phyloP scores from a whole-genome alignment of 2,797 vertebrate genomes.

The Labeo calbasu region DNA sequence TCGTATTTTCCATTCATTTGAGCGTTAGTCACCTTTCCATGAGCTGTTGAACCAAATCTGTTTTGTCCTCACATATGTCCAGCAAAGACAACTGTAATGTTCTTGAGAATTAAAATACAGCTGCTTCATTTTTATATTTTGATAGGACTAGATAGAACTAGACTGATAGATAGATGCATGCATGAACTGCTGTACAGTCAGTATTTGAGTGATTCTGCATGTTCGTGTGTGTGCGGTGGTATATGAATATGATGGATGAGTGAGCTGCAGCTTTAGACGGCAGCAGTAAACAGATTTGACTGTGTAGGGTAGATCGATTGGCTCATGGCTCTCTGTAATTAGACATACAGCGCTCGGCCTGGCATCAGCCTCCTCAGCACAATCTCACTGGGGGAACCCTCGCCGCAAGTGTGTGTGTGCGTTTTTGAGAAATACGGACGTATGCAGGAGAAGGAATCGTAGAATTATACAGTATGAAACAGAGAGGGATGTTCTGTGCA shows the following conservation, averaged over 20 bases:
- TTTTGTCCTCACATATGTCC: not conserved
- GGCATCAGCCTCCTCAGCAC: constrained; percentile 63
- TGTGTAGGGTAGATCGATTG: constrained; percentile 76
- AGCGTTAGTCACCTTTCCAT: not conserved
- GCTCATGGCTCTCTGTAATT: constrained; percentile 80
- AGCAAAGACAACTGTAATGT: not conserved
- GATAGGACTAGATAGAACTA: not conserved
- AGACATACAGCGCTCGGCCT: constrained; percentile 70
- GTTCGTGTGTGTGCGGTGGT: constrained; percentile 64
- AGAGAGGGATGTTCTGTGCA: not conserved
- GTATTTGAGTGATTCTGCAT: constrained; percentile 7
- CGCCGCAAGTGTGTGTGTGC: constrained; percentile 27
- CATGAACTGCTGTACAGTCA: not conserved
- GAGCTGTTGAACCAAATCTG: not conserved
- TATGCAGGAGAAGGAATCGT: not conserved
- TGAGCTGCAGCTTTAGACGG: constrained; percentile 82
- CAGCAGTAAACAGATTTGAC: constrained; percentile 85
- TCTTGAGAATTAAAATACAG: not conserved
- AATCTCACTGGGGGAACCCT: constrained; percentile 63
- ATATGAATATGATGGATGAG: constrained; percentile 85
- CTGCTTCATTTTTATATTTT: no score
- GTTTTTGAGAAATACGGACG: not conserved
- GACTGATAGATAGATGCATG: not conserved
- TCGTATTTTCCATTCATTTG: not conserved
- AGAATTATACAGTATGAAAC: constrained; percentile 13